Evolutionary conservation across 2,888 invertebrate genomes (phyloP), one percentile per base, ranked within the genome.

Genomic region (Osmoderma eremita): DNA sequence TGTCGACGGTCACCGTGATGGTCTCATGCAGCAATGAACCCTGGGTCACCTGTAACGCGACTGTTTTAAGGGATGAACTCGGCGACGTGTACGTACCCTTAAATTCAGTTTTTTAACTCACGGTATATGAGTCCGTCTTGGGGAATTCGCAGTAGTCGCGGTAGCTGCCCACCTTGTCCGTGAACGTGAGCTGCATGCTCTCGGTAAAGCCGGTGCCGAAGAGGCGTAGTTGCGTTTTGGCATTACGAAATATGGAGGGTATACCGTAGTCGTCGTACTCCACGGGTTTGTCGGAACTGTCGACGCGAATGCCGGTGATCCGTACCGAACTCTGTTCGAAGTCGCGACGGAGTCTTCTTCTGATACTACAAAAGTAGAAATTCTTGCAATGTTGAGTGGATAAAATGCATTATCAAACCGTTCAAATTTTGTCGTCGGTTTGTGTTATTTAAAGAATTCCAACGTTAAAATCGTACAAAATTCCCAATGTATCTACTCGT

Each of bases 131-230:
- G 3, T 78, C 77, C 0, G 82, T 82, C 50, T 84, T 85, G 68
- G 88, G 86, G 71, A 87, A 86, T 75, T 87, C 86, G 81, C 94
- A 94, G 0, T 86, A 79, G 13, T 86, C 85, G 1, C 88, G 88
- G 67, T 82, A 85, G 0, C 79, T 75, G 49, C 85, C 85, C 0
- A 77, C 71, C 41, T 86, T 83, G 65, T 88, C 85, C 0, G 94
- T 94, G 78, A 94, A 92, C 0, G 90, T 87, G 58, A 95, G 86
- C 51, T 87, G 83, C 0, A 92, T 91, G 65, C 86, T 80, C 0
- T 86, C 78, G 0, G 88, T 88, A 67, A 95, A 83, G 1, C 91
- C 90, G 6, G 81, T 81, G 0, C 95, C 95, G 78, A 93, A 94
- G 36, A 95, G 77, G 54, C 94, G 88, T 45, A 95, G 77, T 10